Evolutionary conservation across 2,113 vertebrate species (phyloP).

Genomic region (Carlito syrichta): DNA sequence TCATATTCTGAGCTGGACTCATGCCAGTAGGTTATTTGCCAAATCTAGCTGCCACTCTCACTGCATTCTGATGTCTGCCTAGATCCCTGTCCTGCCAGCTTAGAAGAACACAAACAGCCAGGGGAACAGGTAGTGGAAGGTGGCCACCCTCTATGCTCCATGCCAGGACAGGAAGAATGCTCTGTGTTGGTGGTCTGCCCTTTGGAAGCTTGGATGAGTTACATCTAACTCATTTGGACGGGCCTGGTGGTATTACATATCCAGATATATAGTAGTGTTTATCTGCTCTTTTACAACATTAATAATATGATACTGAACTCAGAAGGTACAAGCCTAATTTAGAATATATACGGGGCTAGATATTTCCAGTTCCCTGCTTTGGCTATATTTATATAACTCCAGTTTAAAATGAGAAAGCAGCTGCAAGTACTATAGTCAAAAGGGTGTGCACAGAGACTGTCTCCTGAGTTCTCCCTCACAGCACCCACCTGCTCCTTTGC

Average conservation of each 20-base stretch:
- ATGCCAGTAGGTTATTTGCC: not conserved
- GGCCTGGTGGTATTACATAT: not conserved
- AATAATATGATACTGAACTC: not conserved
- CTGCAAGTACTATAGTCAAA: not conserved
- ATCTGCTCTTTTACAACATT: not conserved
- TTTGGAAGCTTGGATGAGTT: not conserved
- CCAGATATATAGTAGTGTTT: not conserved
- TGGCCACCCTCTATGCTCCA: not conserved
- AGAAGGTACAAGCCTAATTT: not conserved
- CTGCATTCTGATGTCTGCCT: not conserved
- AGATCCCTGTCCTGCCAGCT: not conserved
- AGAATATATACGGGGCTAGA: not conserved
- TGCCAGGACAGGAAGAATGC: not conserved
- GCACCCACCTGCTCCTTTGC: not conserved
- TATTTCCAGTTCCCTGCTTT: not conserved
- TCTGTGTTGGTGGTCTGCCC: not conserved
- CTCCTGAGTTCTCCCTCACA: not conserved
- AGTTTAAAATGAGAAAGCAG: not conserved
- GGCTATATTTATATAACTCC: not conserved
- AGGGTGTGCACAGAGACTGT: not conserved
- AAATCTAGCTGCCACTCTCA: not conserved
- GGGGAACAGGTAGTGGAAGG: not conserved
- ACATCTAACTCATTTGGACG: not conserved
- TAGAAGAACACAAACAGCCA: not conserved
- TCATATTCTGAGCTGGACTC: not conserved